Conservation (phyloP, 2,888 invertebrate genomes). For the Hedya salicella region DNA sequence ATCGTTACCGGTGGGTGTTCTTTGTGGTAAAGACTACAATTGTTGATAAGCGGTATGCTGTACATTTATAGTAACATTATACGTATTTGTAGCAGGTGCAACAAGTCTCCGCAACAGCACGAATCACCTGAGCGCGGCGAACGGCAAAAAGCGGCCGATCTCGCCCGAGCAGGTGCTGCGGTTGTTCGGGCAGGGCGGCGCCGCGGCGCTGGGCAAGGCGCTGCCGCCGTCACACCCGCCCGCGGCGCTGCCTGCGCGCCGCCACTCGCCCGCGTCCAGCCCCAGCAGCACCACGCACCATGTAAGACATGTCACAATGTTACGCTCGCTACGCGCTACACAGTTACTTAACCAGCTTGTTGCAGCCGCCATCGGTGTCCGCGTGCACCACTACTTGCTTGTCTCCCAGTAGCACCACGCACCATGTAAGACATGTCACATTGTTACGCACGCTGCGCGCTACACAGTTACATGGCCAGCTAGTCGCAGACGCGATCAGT, state of each 20-base stretch:
- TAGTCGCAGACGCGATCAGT: too few species aligned
- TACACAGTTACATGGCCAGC: too few species aligned
- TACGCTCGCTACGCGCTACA: too few species aligned
- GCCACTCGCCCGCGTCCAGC: slow-evolving; percentile 89
- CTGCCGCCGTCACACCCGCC: slow-evolving; percentile 78
- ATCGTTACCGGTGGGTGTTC: too few species aligned
- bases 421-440: slow-evolving; percentile 61
- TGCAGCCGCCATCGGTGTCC: too few species aligned
- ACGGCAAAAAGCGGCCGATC: slow-evolving; percentile 91
- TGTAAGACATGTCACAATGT: slow-evolving; percentile 78
- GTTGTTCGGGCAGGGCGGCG: slow-evolving; percentile 85
- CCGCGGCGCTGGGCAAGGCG: slow-evolving; percentile 79
- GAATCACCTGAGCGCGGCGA: slow-evolving; percentile 84
- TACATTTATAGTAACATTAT: neutral
- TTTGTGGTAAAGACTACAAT: too few species aligned
- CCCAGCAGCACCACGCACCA: slow-evolving; percentile 92
- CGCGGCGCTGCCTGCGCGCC: slow-evolving; percentile 77
- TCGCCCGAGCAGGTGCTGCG: slow-evolving; percentile 93
- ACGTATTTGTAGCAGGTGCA: slow-evolving; percentile 60
- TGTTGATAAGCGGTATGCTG: too few species aligned
- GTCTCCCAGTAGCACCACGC: slow-evolving; percentile 92
- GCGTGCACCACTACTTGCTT: slow-evolving; percentile 85
- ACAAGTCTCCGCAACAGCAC: slow-evolving; percentile 77
- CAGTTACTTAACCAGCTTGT: too few species aligned
- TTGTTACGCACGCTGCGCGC: too few species aligned